phyloP scores from a whole-genome alignment of 1,140 invertebrate genomes.

The Centruroides sculpturatus region DNA sequence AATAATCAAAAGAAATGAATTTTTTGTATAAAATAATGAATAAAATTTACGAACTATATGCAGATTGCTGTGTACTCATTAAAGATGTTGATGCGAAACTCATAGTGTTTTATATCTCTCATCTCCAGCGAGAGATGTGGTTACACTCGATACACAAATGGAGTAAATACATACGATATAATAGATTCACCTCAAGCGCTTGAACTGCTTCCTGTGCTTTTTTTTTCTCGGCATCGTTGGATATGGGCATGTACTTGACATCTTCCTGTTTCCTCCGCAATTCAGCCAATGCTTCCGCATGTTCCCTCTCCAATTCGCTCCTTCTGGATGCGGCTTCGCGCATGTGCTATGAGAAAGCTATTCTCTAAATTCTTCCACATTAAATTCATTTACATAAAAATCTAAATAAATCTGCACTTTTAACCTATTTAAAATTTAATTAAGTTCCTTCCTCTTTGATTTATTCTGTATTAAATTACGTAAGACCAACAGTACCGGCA shows the following conservation, averaged over 20 bases:
- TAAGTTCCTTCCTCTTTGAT: too few relatives aligned
- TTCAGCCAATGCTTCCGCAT: constrained; percentile 61
- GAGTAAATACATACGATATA: too few relatives aligned
- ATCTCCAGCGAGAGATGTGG: too few relatives aligned
- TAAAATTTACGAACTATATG: neutral
- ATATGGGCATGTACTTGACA: constrained; percentile 25
- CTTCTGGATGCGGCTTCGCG: constrained; percentile 72
- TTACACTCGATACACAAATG: too few relatives aligned
- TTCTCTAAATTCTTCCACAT: too few relatives aligned
- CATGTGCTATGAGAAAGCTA: constrained; percentile 44
- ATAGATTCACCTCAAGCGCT: constrained; percentile 25
- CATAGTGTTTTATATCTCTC: neutral
- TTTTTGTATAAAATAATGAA: neutral
- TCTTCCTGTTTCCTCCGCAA: constrained; percentile 47
- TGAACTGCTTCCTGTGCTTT: constrained; percentile 32
- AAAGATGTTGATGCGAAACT: neutral
- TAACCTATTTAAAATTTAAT: too few relatives aligned
- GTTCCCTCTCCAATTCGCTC: constrained; percentile 67
- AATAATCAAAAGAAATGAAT: too few relatives aligned
- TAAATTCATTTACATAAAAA: too few relatives aligned
- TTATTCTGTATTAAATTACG: too few relatives aligned
- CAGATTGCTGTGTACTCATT: neutral
- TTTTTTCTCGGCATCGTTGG: constrained; percentile 26
- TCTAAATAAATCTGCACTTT: too few relatives aligned
- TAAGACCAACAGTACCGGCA: too few relatives aligned